Percentiles rank a stretch among this genome's conserved stretches.
These are phyloP conservation scores for Phrynocephalus guinanensis DNA, from an alignment of 2,797 vertebrate genomes.

Conservation along the genomic window DNA sequence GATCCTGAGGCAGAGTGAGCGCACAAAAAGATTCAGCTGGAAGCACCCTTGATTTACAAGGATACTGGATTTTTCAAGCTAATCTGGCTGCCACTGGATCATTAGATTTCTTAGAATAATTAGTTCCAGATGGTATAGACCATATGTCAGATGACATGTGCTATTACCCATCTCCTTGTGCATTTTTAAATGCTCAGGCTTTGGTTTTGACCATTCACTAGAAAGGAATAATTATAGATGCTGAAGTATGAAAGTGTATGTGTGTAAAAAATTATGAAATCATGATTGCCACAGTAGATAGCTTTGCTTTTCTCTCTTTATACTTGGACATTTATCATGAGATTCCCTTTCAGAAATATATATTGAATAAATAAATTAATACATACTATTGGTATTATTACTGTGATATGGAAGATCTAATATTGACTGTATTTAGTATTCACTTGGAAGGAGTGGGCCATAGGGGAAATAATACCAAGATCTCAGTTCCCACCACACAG, in stretches of 20 bases:
- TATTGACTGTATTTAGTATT: not conserved
- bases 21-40: not conserved
- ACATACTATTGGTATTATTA: slow-evolving; percentile 63
- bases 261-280: too few relatives aligned
- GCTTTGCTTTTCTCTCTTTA: slow-evolving; percentile 69
- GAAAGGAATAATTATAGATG: too few relatives aligned
- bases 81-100: not conserved
- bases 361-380: slow-evolving; percentile 66
- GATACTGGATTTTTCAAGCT: too few relatives aligned
- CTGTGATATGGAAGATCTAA: slow-evolving; percentile 46
- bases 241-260: too few relatives aligned
- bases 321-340: slow-evolving; percentile 70
- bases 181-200: too few relatives aligned
- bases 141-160: too few relatives aligned
- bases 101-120: not conserved
- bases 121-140: not conserved
- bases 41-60: not conserved
- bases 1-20: not conserved
- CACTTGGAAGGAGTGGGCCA: not conserved
- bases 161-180: too few relatives aligned
- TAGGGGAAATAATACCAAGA: not conserved
- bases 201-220: too few relatives aligned
- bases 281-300: slow-evolving; percentile 64
- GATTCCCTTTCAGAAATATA: slow-evolving; percentile 69
- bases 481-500: too few relatives aligned